Base-by-base conservation (phyloP, 2,888 invertebrate genomes). In the Crocallis elinguaria region DNA sequence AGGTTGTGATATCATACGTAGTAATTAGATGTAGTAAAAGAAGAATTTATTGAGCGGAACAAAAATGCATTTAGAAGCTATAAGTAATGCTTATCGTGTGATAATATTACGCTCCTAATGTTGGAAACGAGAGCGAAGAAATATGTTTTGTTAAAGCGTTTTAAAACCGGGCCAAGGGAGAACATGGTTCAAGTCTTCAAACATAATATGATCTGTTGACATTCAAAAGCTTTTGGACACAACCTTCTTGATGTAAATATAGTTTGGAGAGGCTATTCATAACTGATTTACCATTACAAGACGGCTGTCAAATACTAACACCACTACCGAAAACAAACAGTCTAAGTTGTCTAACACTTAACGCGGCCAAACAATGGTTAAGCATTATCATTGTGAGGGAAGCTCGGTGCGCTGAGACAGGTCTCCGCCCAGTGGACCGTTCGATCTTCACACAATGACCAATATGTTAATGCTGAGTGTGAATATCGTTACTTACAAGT, bases 291-390 rank as follows among this genome's bases (percentile, higher is more conserved):
- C 21, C 38, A 17, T 19, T 48, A 57, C 53, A 51, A 49, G 50
- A 32, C 39, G 42, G 41, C 46, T 60, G 45, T 60, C 50, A 36
- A 58, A 52, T 57, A 57, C 50, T 49, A 60, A 50, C 50, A 55
- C 41, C 51, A 80, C 79, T 80, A 82, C 84, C 67, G 82, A 78
- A 82, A 82, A 82, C 81, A 84, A 86, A 84, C 80, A 81, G 66
- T 70, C 70, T 77, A 71, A 72, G 67, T 72, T 69, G 69, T 68
- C 67, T 70, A 73, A 75, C 76, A 75, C 77, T 77, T 77, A 71
- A 75, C 75, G 71, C 69, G 64, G 70, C 63, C 60, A 66, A 79
- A 85, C 86, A 86, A 86, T 83, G 74, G 77, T 66, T 64, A 49
- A 60, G 73, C 71, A 71, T 73, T 75, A 79, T 78, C 82, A 84